Conservation (phyloP, 2,888 invertebrate genomes). For the Frankliniella intonsa region DNA sequence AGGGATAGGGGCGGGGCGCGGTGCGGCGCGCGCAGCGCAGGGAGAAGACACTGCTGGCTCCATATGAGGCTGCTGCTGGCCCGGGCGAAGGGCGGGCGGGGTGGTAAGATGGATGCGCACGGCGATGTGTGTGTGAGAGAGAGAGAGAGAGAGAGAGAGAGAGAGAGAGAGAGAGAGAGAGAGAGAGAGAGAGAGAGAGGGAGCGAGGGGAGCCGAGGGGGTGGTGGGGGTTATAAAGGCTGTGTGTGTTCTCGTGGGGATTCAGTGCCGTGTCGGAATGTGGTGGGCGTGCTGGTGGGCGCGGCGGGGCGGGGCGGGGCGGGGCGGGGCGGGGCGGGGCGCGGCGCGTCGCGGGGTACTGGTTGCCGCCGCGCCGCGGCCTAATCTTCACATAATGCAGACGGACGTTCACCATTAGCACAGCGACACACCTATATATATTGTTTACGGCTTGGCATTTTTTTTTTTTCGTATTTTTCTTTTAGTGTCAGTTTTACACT, state of each 20-base stretch:
- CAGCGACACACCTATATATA: too few species aligned
- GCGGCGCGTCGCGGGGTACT: neutral
- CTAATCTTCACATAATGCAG: too few species aligned
- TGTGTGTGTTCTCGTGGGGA: constrained; percentile 17
- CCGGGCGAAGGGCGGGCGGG: neutral
- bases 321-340: neutral
- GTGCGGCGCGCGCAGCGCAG: neutral
- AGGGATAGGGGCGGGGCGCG: neutral
- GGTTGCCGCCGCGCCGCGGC: neutral
- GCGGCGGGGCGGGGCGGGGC: neutral
- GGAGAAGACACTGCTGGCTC: neutral
- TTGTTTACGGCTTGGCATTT: too few species aligned
- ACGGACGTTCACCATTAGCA: too few species aligned
- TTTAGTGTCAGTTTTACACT: too few species aligned
- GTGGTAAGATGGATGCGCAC: neutral
- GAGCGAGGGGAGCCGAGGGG: neutral
- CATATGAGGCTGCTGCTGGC: neutral
- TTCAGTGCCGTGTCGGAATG: neutral
- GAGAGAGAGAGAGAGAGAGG: neutral
- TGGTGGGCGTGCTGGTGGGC: neutral
- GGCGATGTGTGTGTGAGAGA: neutral
- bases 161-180: too few species aligned
- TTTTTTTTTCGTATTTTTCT: too few species aligned
- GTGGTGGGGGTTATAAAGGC: constrained; percentile 3
- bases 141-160: neutral